A percentile compares a stretch with the other conserved stretches of the same genome.
Conservation (phyloP, 2,113 vertebrate species). For the Mesembrinibis cayennensis region DNA sequence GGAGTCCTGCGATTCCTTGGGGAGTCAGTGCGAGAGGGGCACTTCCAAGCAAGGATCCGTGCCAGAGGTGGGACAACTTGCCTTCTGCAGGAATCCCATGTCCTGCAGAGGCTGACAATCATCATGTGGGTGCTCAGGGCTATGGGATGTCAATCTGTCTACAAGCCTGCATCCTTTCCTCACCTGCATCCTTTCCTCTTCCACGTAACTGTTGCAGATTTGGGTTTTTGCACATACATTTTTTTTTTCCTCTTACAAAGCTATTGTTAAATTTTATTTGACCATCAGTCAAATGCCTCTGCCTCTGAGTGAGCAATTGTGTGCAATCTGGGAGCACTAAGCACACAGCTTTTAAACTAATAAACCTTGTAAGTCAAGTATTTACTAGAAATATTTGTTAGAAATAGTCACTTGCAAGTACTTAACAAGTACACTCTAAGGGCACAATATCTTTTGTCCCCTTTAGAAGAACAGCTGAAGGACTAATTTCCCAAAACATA, state of each 20-base stretch:
- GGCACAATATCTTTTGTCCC: background rate
- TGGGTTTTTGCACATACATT: rapidly evolving
- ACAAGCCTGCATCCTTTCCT: background rate
- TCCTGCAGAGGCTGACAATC: background rate
- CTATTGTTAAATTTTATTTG: background rate
- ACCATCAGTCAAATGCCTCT: background rate
- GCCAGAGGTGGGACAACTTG: background rate
- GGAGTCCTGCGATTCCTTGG: rapidly evolving
- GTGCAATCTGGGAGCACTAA: background rate
- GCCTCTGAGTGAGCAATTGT: background rate
- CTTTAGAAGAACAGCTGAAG: background rate
- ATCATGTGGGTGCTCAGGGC: background rate
- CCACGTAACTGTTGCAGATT: background rate
- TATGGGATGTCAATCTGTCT: background rate
- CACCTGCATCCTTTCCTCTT: background rate
- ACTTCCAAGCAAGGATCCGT: background rate
- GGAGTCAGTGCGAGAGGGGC: rapidly evolving
- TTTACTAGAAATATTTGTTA: background rate
- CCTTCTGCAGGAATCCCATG: background rate
- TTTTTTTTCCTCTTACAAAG: background rate
- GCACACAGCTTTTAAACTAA: background rate
- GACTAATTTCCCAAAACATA: background rate
- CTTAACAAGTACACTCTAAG: background rate
- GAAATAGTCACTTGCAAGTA: background rate
- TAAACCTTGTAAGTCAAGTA: background rate